Conservation (phyloP, 2,888 invertebrate species). For the Galerucella pusilla region DNA sequence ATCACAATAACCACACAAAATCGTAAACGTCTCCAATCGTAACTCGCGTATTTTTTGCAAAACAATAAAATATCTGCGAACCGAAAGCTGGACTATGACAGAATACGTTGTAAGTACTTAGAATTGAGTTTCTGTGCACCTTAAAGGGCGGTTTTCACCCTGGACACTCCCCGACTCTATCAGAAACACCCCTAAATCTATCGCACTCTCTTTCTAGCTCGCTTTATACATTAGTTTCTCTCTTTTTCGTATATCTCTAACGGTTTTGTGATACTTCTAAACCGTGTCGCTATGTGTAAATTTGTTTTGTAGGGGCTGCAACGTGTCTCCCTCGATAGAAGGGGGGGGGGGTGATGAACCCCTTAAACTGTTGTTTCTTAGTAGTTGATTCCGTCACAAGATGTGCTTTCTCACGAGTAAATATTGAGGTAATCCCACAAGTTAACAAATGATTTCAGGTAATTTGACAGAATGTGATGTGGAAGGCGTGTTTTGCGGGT, state of each 20-base stretch:
- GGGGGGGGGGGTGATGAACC: slow-evolving; percentile 37
- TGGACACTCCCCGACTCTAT: slow-evolving; percentile 62
- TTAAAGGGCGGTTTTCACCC: slow-evolving; percentile 60
- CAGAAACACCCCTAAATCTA: slow-evolving; percentile 61
- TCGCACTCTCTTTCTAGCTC: slow-evolving; percentile 51
- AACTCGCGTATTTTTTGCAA: slow-evolving; percentile 40
- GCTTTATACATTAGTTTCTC: slow-evolving; percentile 42
- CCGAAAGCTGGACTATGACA: slow-evolving; percentile 54
- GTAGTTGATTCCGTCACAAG: slow-evolving; percentile 51
- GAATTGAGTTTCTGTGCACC: slow-evolving; percentile 52
- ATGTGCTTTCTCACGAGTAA: slow-evolving; percentile 47
- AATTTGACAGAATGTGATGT: slow-evolving; percentile 38
- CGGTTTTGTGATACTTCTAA: slow-evolving; percentile 51
- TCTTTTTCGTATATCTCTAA: slow-evolving; percentile 53
- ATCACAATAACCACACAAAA: slow-evolving; percentile 20
- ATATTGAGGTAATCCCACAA: slow-evolving; percentile 50
- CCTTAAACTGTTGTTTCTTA: slow-evolving; percentile 52
- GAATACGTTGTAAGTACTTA: slow-evolving; percentile 56
- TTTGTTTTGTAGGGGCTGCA: slow-evolving; percentile 25
- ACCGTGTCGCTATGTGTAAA: slow-evolving; percentile 46
- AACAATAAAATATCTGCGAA: slow-evolving; percentile 51
- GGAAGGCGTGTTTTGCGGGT: slow-evolving; percentile 39
- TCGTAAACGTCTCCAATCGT: background rate
- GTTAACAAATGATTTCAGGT: slow-evolving; percentile 52
- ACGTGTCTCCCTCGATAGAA: slow-evolving; percentile 26